Conservation (phyloP, 2,797 vertebrate genomes). For the Rhinoraja longicauda region DNA sequence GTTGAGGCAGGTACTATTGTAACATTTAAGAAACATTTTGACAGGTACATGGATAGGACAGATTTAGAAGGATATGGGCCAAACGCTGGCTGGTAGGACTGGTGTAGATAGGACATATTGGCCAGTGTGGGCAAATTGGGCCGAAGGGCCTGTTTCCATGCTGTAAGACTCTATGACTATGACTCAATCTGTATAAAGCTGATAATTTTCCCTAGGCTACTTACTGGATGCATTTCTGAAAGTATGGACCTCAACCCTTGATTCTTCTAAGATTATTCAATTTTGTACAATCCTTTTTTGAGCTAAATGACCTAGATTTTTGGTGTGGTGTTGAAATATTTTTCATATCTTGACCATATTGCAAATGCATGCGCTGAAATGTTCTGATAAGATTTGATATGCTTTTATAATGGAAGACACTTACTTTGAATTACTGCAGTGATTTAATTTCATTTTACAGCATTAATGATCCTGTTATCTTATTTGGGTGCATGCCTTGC, state of each 20-base stretch:
- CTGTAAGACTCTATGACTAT: too few species aligned
- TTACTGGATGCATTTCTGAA: not conserved
- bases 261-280: too few species aligned
- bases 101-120: too few species aligned
- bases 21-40: too few species aligned
- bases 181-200: not conserved
- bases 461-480: not conserved
- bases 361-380: not conserved
- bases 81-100: too few species aligned
- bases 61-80: too few species aligned
- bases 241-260: not conserved
- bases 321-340: not conserved
- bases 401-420: not conserved
- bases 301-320: not conserved
- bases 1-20: too few species aligned
- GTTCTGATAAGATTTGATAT: not conserved
- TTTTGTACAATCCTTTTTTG: too few species aligned
- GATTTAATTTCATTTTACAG: not conserved
- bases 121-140: too few species aligned
- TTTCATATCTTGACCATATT: not conserved
- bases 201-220: not conserved
- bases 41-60: too few species aligned
- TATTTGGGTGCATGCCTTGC: not conserved
- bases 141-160: too few species aligned
- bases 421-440: not conserved